Conservation (phyloP, 1,140 invertebrate species). For the Cheumatopsyche charites region DNA sequence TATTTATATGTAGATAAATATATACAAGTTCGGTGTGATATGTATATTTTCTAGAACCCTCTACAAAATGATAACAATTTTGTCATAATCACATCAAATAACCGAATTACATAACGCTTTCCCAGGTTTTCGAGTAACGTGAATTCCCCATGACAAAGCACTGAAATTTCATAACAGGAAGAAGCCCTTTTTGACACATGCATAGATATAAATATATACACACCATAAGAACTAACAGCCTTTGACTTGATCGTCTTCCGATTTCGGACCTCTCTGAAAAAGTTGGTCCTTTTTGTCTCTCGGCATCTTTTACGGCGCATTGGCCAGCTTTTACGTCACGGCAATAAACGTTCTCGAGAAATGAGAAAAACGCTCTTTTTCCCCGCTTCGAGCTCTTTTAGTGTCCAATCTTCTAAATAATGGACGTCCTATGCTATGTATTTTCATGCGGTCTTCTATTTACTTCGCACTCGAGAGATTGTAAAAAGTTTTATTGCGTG, state of each 20-base stretch:
- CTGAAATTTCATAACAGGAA: too few relatives aligned
- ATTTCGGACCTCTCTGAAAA: too few relatives aligned
- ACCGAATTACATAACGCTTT: too few relatives aligned
- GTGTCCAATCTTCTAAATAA: constrained; percentile 25
- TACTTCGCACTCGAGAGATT: background rate
- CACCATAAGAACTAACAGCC: too few relatives aligned
- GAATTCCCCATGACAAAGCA: too few relatives aligned
- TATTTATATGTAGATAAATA: background rate
- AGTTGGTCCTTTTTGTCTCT: background rate
- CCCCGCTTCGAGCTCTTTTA: constrained; percentile 13
- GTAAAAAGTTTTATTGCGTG: constrained; percentile 1
- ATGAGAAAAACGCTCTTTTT: constrained; percentile 9
- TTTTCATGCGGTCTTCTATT: background rate
- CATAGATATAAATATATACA: too few relatives aligned
- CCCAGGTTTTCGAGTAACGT: too few relatives aligned
- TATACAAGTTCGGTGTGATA: background rate
- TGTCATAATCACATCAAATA: too few relatives aligned
- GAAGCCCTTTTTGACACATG: too few relatives aligned
- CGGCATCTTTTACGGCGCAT: background rate
- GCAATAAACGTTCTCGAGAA: constrained; percentile 8
- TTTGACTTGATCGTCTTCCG: too few relatives aligned
- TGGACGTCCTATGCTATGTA: background rate
- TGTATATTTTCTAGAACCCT: too few relatives aligned
- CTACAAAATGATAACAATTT: too few relatives aligned
- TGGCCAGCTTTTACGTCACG: background rate